Base-by-base conservation (phyloP, 2,113 vertebrate genomes). In the Toxotes jaculatrix region DNA sequence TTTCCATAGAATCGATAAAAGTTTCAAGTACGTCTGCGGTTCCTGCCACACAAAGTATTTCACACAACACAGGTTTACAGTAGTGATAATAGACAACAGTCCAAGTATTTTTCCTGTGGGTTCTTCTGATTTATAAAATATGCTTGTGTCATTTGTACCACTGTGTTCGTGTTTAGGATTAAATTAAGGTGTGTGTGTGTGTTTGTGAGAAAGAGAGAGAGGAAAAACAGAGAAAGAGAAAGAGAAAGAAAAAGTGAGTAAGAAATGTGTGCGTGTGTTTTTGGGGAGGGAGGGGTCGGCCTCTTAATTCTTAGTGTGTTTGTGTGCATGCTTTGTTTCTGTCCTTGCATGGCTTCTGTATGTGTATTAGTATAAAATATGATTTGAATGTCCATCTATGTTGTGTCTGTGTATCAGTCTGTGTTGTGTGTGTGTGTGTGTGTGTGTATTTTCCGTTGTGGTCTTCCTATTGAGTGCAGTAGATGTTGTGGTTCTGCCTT, bases 101-200 rank as follows among this genome's bases (percentile, higher is more conserved):
- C 59, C 36, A 81, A 76, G 73, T 91, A 93, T 94, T 94, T 95
- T 95, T 90, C 95, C 94, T 95, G 95, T 95, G 95, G 94, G 92
- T 94, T 95, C 95, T 95, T 93, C 86, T 87, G 78, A 61, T 85
- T 89, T 83, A 77, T 79, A 82, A 70, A 94, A 93, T 92, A 92
- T 93, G 89, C 91, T 93, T 89, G 79, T 93, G 84, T 89, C 86
- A 89, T 89, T 77, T 85, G 79, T 90, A 82, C 63, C 80, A 64
- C 82, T 92, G 91, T 93, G 84, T 89, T 84, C 57, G 84, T 95
- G 87, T 86, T 82, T 79, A 80, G 77, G 84, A 61, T 81, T 74
- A 85, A 56, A 64, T 79, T 64, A 80, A 75, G 59, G 36, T 61
- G 68, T 62, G 72, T 16, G 75, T 72, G 72, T 4, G 53, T 21